Percentiles rank a stretch among this genome's conserved stretches.
Evolutionary conservation across 2,113 vertebrate species (phyloP).

Genomic region (Anthoscopus minutus): DNA sequence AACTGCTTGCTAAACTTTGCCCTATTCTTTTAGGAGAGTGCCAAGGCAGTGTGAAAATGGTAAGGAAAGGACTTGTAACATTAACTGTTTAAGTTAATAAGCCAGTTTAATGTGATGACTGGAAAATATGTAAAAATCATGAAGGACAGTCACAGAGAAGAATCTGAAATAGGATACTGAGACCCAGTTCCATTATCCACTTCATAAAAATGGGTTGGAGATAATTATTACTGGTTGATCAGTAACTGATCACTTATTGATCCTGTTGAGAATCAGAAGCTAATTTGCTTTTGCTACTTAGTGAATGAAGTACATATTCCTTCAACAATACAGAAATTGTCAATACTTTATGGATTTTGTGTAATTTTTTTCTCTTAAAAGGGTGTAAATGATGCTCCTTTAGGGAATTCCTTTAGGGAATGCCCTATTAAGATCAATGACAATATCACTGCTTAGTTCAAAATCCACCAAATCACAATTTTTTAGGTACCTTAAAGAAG

Average conservation of each 20-base stretch:
- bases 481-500: background rate
- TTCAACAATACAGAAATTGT: background rate
- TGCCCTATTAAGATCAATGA: background rate
- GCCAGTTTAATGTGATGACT: background rate
- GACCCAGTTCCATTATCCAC: background rate
- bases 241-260: background rate
- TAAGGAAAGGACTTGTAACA: background rate
- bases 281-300: background rate
- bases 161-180: background rate
- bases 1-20: background rate
- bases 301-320: background rate
- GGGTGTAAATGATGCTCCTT: background rate
- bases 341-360: background rate
- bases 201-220: background rate
- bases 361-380: background rate
- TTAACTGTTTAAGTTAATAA: background rate
- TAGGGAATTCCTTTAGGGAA: too few species aligned
- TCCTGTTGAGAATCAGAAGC: background rate
- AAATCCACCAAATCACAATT: accelerated
- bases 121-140: background rate
- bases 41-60: background rate
- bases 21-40: background rate
- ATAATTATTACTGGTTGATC: background rate
- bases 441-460: background rate
- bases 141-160: background rate